Percentiles rank a stretch among this genome's conserved stretches.
phyloP scores from a whole-genome alignment of 2,888 invertebrate species.

The Mimumesa dahlbomi region DNA sequence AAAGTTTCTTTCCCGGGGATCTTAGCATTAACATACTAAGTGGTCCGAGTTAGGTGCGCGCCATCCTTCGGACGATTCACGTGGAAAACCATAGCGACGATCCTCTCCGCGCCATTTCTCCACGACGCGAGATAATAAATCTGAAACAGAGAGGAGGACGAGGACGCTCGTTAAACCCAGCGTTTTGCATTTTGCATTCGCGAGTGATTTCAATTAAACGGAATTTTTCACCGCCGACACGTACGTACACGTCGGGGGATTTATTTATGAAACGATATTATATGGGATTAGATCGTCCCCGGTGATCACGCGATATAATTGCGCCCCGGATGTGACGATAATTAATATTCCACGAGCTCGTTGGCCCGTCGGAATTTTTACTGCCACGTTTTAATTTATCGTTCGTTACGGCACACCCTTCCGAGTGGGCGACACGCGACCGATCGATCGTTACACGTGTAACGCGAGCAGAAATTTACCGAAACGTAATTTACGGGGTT shows the following conservation, averaged over 20 bases:
- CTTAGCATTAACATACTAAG: slow-evolving; percentile 35
- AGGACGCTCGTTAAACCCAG: background rate
- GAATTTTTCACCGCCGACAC: too few species aligned
- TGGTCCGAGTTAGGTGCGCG: slow-evolving; percentile 14
- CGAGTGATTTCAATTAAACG: too few species aligned
- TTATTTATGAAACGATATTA: too few species aligned
- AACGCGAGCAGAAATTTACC: slow-evolving; percentile 14
- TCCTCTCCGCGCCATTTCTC: slow-evolving; percentile 51
- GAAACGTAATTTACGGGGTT: slow-evolving; percentile 8
- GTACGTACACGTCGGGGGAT: background rate
- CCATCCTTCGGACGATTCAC: slow-evolving; percentile 36
- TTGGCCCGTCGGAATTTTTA: too few species aligned
- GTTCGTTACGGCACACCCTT: too few species aligned
- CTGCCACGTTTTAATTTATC: too few species aligned
- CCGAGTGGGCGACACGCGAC: too few species aligned
- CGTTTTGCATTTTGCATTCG: too few species aligned
- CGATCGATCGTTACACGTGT: too few species aligned
- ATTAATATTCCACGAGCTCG: too few species aligned
- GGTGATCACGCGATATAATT: background rate
- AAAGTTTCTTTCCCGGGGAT: too few species aligned
- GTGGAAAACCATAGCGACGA: slow-evolving; percentile 32
- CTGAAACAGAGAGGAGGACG: slow-evolving; percentile 50
- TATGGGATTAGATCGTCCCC: background rate
- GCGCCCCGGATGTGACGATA: too few species aligned
- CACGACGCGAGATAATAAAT: slow-evolving; percentile 49